These are phyloP conservation scores for Drosophila novamexicana DNA, from an alignment of 1,140 invertebrate species.

Conservation along the genomic window DNA sequence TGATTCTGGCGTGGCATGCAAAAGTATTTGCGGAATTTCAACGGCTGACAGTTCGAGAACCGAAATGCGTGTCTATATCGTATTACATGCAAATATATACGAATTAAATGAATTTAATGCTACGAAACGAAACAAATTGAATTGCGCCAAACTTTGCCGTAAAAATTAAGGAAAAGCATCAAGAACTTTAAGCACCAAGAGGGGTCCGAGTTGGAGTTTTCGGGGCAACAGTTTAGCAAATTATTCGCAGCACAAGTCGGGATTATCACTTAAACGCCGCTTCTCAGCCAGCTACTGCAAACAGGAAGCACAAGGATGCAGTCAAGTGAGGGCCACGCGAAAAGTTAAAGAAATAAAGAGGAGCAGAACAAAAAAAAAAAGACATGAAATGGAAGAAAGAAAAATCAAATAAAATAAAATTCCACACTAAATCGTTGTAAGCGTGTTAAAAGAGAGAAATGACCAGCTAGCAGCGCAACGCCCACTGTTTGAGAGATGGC, in stretches of 20 bases:
- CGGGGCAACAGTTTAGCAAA: conserved; percentile 68
- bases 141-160: conserved; percentile 10
- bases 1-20: conserved; percentile 28
- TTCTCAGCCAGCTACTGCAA: conserved; percentile 10
- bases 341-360: conserved; percentile 34
- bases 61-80: conserved; percentile 68
- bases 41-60: conserved; percentile 55
- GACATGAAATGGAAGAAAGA: conserved; percentile 14
- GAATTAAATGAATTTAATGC: conserved; percentile 10
- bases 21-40: conserved; percentile 72
- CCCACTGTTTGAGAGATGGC: conserved; percentile 30
- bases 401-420: conserved; percentile 51
- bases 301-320: conserved; percentile 33
- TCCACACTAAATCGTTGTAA: conserved; percentile 62
- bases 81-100: conserved; percentile 66
- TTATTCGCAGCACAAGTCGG: conserved; percentile 76
- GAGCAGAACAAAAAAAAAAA: neutral
- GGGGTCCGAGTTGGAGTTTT: conserved; percentile 39
- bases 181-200: conserved; percentile 37
- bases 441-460: conserved; percentile 53
- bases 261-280: conserved; percentile 72
- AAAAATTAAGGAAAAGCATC: conserved; percentile 20
- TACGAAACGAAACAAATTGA: conserved; percentile 27
- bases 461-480: conserved; percentile 35
- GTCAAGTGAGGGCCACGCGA: conserved; percentile 53